Evolutionary conservation across 2,888 invertebrate genomes (phyloP).

Genomic region (Epicampocera succincta): DNA sequence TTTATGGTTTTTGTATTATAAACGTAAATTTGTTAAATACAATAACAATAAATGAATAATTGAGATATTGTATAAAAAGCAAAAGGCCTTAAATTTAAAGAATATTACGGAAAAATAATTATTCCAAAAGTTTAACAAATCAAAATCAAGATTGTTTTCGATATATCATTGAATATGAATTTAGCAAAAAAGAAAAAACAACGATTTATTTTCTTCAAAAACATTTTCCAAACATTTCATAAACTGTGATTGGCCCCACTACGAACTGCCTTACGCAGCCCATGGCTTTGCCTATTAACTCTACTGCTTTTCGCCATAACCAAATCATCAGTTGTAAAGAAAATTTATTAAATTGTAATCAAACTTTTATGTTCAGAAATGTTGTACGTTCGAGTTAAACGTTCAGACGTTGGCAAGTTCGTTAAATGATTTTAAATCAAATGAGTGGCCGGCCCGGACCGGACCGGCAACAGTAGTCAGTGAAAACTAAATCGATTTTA

Average conservation of each 20-base stretch:
- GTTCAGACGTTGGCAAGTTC: slow-evolving; percentile 36
- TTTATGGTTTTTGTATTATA: too few species aligned
- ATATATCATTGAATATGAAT: too few species aligned
- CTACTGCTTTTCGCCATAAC: neutral
- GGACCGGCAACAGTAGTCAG: slow-evolving; percentile 44
- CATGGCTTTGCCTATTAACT: neutral
- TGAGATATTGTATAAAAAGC: too few species aligned
- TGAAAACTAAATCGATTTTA: slow-evolving; percentile 69
- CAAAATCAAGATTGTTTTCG: too few species aligned
- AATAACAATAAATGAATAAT: too few species aligned
- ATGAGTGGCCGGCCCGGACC: slow-evolving; percentile 16
- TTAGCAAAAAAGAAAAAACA: too few species aligned
- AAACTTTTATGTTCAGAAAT: slow-evolving; percentile 47
- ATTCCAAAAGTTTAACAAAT: too few species aligned
- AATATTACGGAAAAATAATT: too few species aligned
- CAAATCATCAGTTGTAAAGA: slow-evolving; percentile 62
- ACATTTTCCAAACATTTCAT: neutral
- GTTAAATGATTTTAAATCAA: slow-evolving; percentile 66
- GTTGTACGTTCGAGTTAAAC: neutral
- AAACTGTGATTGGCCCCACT: slow-evolving; percentile 24
- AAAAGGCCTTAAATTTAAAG: too few species aligned
- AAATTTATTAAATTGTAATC: slow-evolving; percentile 70
- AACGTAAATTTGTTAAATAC: too few species aligned
- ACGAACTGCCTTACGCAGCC: slow-evolving; percentile 1
- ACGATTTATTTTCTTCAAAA: too few species aligned